Conservation (phyloP, 2,888 invertebrate genomes). For the Teinopalpus imperialis region DNA sequence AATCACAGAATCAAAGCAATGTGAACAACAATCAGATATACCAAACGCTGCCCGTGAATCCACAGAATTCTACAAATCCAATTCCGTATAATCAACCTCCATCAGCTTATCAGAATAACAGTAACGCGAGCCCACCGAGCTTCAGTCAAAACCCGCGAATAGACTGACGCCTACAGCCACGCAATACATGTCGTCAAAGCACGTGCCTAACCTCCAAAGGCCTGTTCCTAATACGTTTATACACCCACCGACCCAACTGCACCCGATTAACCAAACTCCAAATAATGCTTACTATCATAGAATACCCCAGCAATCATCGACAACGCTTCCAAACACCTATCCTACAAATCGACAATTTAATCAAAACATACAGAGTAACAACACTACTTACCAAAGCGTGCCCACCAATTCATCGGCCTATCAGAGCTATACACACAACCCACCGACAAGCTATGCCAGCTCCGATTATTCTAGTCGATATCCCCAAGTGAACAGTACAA, state of each 20-base stretch:
- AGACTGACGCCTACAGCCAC: constrained; percentile 63
- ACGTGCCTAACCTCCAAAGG: constrained; percentile 52
- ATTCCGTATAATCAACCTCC: constrained; percentile 69
- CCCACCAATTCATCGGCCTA: constrained; percentile 73
- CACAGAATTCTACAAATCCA: constrained; percentile 56
- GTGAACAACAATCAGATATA: constrained; percentile 60
- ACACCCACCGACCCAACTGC: constrained; percentile 62
- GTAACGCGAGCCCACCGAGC: constrained; percentile 64
- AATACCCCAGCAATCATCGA: constrained; percentile 53
- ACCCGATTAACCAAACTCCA: constrained; percentile 56
- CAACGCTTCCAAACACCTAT: constrained; percentile 47
- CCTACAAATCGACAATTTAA: constrained; percentile 52
- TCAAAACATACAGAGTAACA: constrained; percentile 46
- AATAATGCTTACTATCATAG: constrained; percentile 71
- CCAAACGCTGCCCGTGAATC: constrained; percentile 55
- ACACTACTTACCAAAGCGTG: constrained; percentile 72
- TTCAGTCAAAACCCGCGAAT: constrained; percentile 68
- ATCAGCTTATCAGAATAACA: constrained; percentile 57
- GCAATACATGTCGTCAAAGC: constrained; percentile 56
- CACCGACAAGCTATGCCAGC: constrained; percentile 74
- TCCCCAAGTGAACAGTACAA: constrained; percentile 60
- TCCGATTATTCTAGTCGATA: constrained; percentile 78
- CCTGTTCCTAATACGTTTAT: constrained; percentile 63
- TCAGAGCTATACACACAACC: constrained; percentile 73
- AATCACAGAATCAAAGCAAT: constrained; percentile 43